phyloP scores from a whole-genome alignment of 2,113 vertebrate genomes.

The Corvus hawaiiensis region DNA sequence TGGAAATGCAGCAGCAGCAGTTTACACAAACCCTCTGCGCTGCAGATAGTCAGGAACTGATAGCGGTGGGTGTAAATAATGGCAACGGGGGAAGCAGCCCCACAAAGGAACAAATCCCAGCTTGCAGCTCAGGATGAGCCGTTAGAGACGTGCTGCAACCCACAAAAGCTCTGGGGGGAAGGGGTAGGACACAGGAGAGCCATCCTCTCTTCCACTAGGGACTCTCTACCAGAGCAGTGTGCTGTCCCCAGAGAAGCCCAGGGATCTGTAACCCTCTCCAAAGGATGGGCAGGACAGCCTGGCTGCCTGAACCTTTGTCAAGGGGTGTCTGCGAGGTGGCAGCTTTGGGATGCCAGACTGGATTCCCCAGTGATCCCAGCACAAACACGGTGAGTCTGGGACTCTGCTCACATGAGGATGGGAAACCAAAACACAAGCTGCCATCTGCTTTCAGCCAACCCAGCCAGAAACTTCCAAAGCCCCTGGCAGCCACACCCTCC shows the following conservation, averaged over 20 bases:
- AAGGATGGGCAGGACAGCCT: background rate
- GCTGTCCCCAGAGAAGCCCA: background rate
- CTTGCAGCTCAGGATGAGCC: background rate
- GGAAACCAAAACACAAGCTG: fast-evolving
- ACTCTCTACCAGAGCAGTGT: background rate
- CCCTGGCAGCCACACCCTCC: background rate
- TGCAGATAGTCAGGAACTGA: slow-evolving; percentile 34
- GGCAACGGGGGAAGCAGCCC: background rate
- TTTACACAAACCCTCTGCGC: slow-evolving; percentile 14
- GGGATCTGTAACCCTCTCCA: background rate
- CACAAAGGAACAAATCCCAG: background rate
- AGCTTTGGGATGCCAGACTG: background rate
- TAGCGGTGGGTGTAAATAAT: background rate
- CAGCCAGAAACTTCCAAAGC: background rate
- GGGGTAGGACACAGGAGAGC: background rate
- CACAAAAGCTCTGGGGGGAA: background rate
- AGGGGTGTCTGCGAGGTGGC: background rate
- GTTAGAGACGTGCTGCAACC: background rate
- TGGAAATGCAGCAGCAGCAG: background rate
- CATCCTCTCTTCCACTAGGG: fast-evolving
- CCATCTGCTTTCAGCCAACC: background rate
- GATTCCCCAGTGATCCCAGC: background rate
- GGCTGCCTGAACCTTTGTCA: background rate
- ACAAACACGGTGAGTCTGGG: background rate
- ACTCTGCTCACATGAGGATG: background rate